Evolutionary conservation across 2,797 vertebrate genomes (phyloP), one percentile per base, ranked within the genome.

Genomic region (Helicolenus hilgendorfi): DNA sequence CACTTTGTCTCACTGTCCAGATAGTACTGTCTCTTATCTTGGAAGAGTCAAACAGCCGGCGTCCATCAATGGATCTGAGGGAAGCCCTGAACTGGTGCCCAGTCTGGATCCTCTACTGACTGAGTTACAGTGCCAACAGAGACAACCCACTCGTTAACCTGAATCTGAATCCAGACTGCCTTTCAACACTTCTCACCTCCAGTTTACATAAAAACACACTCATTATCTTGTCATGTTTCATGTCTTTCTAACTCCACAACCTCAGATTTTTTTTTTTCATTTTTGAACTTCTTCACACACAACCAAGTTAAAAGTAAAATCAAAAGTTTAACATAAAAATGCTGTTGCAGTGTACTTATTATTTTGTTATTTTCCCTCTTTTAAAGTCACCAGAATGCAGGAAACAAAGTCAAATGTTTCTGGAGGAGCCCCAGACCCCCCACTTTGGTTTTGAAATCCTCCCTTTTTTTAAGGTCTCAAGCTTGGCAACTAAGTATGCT

Each of bases 61-160:
- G n/a, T 71, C 59, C 55, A 36, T 78, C 49, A 70, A 49, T 49
- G 45, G 83, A 82, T 91, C 65, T 85, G 65, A 87, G 78, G 70
- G 62, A 87, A 92, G 82, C 69, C 84, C 82, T 86, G 72, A 88
- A 84, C 60, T 41, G 73, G 59, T 81, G 78, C 89, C 77, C 36
- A 76, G 85, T 63, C 80, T 82, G 62, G 65, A 79, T 88, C 77
- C 68, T 71, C 62, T 41, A 70, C 53, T 84, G 86, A 85, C 56
- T 45, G 77, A 85, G 85, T 53, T 82, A 67, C 77, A 38, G 31
- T 65, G 29, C 73, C 92, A 91, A 36, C 22, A 84, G 63, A 63
- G 64, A 81, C 59, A 79, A 87, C 36, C 64, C 53, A 49, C 31
- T 1, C 38, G 35, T 76, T 76, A 69, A 75, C 38, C 45, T 70